These are phyloP conservation scores for Calliopum simillimum DNA, from an alignment of 2,888 invertebrate genomes.

Conservation along the genomic window DNA sequence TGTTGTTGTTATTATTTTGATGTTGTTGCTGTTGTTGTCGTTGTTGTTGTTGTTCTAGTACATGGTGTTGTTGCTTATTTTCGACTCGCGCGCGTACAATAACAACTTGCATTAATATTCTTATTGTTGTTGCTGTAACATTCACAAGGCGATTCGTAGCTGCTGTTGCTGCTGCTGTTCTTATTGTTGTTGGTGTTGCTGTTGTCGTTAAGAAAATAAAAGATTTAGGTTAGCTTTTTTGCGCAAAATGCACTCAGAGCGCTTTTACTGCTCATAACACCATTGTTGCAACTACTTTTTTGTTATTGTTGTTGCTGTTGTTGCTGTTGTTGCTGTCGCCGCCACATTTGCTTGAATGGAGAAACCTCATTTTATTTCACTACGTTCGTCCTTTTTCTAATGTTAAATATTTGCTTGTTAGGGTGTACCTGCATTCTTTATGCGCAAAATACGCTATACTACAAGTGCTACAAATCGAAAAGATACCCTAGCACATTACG, in stretches of 20 bases:
- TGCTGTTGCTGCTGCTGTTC: neutral
- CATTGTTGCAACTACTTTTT: conserved; percentile 2
- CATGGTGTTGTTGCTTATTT: conserved; percentile 1
- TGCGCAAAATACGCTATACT: too few species aligned
- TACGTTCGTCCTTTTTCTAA: too few species aligned
- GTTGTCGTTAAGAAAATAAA: conserved; percentile 13
- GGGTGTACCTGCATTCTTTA: too few species aligned
- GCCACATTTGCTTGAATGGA: conserved; percentile 13
- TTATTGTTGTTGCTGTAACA: conserved; percentile 8
- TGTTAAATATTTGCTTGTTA: too few species aligned
- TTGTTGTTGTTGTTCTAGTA: neutral
- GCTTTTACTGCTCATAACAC: neutral
- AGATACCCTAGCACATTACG: too few species aligned
- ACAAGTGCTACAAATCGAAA: too few species aligned
- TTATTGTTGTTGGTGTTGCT: conserved; percentile 7
- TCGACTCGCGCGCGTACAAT: neutral
- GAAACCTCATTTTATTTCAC: conserved; percentile 1
- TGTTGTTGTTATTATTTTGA: neutral
- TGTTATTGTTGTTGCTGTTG: neutral
- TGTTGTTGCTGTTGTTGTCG: neutral
- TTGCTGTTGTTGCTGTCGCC: conserved; percentile 4
- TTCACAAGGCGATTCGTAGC: neutral
- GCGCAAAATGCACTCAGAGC: neutral
- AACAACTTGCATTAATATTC: conserved; percentile 2
- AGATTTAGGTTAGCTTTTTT: conserved; percentile 22